A percentile compares a stretch with the other conserved stretches of the same genome.
These are phyloP conservation scores for Venustoraphidia nigricollis DNA, from an alignment of 2,888 invertebrate species.

Conservation along the genomic window DNA sequence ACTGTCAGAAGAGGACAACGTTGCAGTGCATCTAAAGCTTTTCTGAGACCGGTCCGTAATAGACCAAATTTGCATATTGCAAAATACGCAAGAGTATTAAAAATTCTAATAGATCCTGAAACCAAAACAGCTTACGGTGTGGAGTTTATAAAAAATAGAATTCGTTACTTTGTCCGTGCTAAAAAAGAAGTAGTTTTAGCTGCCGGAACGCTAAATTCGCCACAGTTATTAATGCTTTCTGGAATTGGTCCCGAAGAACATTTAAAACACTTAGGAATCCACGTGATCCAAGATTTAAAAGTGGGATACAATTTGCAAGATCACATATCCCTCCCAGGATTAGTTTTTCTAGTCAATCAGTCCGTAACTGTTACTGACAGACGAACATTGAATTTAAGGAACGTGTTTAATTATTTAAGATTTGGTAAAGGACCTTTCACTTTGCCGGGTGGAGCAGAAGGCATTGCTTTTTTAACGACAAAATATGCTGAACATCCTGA, in stretches of 20 bases:
- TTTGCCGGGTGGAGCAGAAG: conserved; percentile 63
- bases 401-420: conserved; percentile 25
- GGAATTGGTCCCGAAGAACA: conserved; percentile 59
- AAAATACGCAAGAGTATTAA: conserved; percentile 49
- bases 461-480: conserved; percentile 57
- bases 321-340: conserved; percentile 56
- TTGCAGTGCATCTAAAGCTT: conserved; percentile 68
- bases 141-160: conserved; percentile 46
- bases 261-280: conserved; percentile 39
- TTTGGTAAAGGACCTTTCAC: conserved; percentile 55
- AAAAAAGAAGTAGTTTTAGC: conserved; percentile 62
- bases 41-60: conserved; percentile 46
- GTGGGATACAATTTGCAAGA: conserved; percentile 75
- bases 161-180: conserved; percentile 35
- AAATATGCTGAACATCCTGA: conserved; percentile 35
- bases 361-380: conserved; percentile 50
- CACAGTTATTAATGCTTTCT: conserved; percentile 73
- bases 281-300: conserved; percentile 47
- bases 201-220: conserved; percentile 71
- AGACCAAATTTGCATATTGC: conserved; percentile 56
- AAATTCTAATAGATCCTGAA: conserved; percentile 44
- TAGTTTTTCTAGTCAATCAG: conserved; percentile 57
- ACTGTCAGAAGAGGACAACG: conserved; percentile 55
- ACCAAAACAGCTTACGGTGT: conserved; percentile 49
- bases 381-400: conserved; percentile 21